These are phyloP conservation scores for Callipepla californica DNA, from an alignment of 2,113 vertebrate genomes.

Conservation along the genomic window DNA sequence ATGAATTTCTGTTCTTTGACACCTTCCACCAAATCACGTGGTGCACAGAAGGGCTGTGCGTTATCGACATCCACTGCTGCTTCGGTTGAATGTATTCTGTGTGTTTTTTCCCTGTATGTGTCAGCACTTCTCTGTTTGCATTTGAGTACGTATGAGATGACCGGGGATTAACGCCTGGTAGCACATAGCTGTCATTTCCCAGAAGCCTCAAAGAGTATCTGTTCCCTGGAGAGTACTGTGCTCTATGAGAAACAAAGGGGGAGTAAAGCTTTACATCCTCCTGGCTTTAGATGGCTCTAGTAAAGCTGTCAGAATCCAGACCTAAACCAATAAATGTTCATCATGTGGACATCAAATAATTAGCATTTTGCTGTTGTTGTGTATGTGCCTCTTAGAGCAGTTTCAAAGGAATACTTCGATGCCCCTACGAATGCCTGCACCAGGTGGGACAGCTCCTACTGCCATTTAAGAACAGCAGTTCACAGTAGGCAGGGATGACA, in stretches of 20 bases:
- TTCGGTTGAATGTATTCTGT: background rate
- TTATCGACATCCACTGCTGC: accelerated
- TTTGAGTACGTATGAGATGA: background rate
- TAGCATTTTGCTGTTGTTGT: background rate
- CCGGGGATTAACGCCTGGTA: background rate
- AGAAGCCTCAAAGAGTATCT: background rate
- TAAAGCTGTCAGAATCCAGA: background rate
- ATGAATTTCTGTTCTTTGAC: background rate
- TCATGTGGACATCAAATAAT: background rate
- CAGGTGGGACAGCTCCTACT: background rate
- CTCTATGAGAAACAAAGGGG: background rate
- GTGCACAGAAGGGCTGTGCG: background rate
- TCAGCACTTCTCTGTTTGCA: slow-evolving; percentile 37
- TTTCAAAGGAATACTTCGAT: background rate
- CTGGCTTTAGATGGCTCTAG: background rate
- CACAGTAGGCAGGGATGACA: background rate
- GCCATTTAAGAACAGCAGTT: background rate
- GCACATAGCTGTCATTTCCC: background rate
- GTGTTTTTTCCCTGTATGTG: background rate
- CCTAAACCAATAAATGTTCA: background rate
- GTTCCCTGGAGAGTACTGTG: background rate
- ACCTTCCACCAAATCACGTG: background rate
- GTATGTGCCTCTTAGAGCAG: accelerated
- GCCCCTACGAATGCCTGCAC: background rate
- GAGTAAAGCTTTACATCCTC: background rate